Evolutionary conservation across 2,888 invertebrate genomes (phyloP), one percentile per base, ranked within the genome.

Genomic region (Pediacus dermestoides): DNA sequence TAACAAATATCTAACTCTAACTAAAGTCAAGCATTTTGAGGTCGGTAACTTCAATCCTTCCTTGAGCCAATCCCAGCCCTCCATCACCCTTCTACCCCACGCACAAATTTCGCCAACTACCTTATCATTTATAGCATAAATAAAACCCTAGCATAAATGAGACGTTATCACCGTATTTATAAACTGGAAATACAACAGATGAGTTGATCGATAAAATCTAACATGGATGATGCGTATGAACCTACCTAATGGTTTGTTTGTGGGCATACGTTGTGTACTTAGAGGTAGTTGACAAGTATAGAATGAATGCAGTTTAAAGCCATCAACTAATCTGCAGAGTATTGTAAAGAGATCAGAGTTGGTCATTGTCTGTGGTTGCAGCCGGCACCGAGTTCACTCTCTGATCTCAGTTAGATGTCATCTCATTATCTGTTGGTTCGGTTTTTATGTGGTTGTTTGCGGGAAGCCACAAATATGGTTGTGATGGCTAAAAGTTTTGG

Each of bases 341-440:
- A 51, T 55, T 51, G 53, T 55, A 12, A 27, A 31, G 40, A 50
- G 51, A 52, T 52, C 50, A 43, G 37, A 39, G 35, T 46, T 35
- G 52, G 37, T 37, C 44, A 52, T 51, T 54, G 50, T 54, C 45
- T 52, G 50, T 45, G 52, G 55, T 54, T 52, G 52, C 53, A 55
- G 55, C 58, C 55, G 55, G 55, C 57, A 46, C 21, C 34, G 36
- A n/a, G n/a, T n/a, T n/a, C 39, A 27, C 36, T 30, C 30, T 46
- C 35, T 40, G 46, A 40, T 35, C 37, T 33, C 37, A 43, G 42
- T 46, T 39, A 42, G 44, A 50, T 53, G 53, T 44, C 49, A 49
- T 49, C 49, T 50, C 43, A 50, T 49, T 50, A 50, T 52, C 49
- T 49, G 38, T 39, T 44, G 40, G 42, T 43, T 46, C 39, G 34